phyloP scores from a whole-genome alignment of 2,113 vertebrate genomes.

The Eublepharis macularius region DNA sequence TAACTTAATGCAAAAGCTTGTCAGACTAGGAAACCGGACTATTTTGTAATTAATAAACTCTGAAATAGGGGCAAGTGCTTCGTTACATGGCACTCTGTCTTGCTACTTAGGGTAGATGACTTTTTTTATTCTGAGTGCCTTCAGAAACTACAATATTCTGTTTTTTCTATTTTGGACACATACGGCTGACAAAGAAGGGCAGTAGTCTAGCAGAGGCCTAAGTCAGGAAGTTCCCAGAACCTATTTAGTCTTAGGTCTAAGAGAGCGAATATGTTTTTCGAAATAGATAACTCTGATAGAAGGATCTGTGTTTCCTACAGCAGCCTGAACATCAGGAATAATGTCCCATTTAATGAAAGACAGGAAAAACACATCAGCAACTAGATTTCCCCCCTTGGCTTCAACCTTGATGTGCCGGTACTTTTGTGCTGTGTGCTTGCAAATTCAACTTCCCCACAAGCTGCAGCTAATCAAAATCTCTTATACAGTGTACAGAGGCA shows the following conservation, averaged over 20 bases:
- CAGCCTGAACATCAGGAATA: not conserved
- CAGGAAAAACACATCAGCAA: not conserved
- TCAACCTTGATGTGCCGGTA: rapidly evolving
- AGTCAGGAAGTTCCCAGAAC: not conserved
- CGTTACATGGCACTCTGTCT: too few relatives aligned
- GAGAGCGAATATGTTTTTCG: not conserved
- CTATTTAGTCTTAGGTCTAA: not conserved
- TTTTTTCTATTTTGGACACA: not conserved
- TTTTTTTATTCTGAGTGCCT: not conserved
- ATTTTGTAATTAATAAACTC: too few relatives aligned
- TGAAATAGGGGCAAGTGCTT: too few relatives aligned
- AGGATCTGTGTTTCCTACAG: not conserved
- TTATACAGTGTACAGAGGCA: not conserved
- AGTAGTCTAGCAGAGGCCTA: rapidly evolving
- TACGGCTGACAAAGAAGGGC: not conserved
- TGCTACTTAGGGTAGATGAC: too few relatives aligned
- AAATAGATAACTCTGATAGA: not conserved
- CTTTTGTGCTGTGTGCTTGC: rapidly evolving
- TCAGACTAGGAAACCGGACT: too few relatives aligned
- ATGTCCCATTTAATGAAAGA: not conserved
- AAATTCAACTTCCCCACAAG: not conserved
- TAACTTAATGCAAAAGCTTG: not conserved
- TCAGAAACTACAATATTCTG: too few relatives aligned
- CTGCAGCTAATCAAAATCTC: not conserved
- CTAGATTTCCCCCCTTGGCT: not conserved